A percentile compares a stretch with the other conserved stretches of the same genome.
phyloP scores from a whole-genome alignment of 2,113 vertebrate genomes.

The Chroicocephalus ridibundus region DNA sequence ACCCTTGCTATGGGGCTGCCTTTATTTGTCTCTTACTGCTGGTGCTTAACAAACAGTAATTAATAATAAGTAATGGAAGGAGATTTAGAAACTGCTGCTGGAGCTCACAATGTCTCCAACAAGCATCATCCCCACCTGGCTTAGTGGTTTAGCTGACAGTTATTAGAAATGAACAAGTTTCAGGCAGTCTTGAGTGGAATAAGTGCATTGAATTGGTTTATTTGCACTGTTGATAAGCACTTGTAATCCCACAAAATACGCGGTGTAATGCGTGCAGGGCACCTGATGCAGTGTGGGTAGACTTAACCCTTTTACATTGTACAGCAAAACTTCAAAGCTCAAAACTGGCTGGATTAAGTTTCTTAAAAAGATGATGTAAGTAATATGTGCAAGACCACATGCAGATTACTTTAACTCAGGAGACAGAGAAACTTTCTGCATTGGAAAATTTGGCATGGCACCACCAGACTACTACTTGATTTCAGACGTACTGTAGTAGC shows the following conservation, averaged over 20 bases:
- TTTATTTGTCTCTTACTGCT: neutral
- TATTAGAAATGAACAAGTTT: conserved; percentile 45
- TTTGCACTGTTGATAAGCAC: conserved; percentile 29
- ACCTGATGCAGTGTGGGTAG: neutral
- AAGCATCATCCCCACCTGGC: neutral
- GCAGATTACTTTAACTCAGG: neutral
- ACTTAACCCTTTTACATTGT: conserved; percentile 7
- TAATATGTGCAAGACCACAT: neutral
- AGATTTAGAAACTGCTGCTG: neutral
- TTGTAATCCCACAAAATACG: conserved; percentile 37
- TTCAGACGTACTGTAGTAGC: neutral
- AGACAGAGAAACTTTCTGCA: neutral
- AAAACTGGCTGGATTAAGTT: neutral
- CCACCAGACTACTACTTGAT: neutral
- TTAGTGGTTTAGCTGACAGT: conserved; percentile 4
- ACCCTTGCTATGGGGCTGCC: neutral
- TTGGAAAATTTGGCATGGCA: conserved; percentile 13
- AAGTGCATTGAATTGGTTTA: conserved; percentile 41
- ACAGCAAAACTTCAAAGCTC: conserved; percentile 1
- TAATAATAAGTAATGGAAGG: neutral
- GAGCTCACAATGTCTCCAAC: neutral
- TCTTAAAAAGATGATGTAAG: conserved; percentile 3
- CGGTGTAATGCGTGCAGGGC: neutral
- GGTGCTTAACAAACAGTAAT: neutral
- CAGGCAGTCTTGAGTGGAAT: neutral